Base-by-base conservation (phyloP, 1,140 invertebrate species). In the Aethina tumida region DNA sequence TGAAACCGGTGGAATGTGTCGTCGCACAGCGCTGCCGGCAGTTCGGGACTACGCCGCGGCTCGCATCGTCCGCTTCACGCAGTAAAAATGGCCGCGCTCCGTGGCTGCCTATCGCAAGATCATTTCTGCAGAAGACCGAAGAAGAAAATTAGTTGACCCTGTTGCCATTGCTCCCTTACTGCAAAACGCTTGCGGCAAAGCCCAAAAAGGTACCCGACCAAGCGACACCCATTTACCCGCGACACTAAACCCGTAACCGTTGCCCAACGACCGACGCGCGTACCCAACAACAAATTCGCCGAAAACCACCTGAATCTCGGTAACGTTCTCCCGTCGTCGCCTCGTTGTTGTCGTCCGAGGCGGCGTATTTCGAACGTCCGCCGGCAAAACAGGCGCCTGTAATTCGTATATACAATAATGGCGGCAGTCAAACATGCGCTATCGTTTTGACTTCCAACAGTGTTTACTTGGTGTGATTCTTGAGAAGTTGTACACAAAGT, bases 141-240 rank as follows among this genome's bases (percentile, higher is more conserved):
- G 56, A 66, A 68, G 62, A 68, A 65, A 65, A 61, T 60, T 57
- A 69, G 66, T 67, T 68, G 67, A 68, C 67, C 59, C 50, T 56
- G 42, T 52, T 50, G 50, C 50, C 52, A 58, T 57, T 53, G 53
- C 52, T 52, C 49, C 52, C 38, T 44, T 43, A 50, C 45, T 50
- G 46, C 48, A 55, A 52, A 56, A 50, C 50, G 53, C 52, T 47
- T 53, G 50, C 59, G 52, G 56, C 53, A 56, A 48, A 56, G 56
- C 56, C 57, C 52, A 51, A 47, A 50, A 63, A 63, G 60, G 62
- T 62, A 57, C n/a, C n/a, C n/a, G n/a, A n/a, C n/a, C n/a, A n/a
- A n/a, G n/a, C n/a, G n/a, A n/a, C n/a, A n/a, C n/a, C n/a, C n/a
- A n/a, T n/a, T n/a, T n/a, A n/a, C n/a, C n/a, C n/a, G n/a, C n/a